Evolutionary conservation across 2,888 invertebrate species (phyloP), one percentile per base, ranked within the genome.

Genomic region (Dryadula phaetusa): DNA sequence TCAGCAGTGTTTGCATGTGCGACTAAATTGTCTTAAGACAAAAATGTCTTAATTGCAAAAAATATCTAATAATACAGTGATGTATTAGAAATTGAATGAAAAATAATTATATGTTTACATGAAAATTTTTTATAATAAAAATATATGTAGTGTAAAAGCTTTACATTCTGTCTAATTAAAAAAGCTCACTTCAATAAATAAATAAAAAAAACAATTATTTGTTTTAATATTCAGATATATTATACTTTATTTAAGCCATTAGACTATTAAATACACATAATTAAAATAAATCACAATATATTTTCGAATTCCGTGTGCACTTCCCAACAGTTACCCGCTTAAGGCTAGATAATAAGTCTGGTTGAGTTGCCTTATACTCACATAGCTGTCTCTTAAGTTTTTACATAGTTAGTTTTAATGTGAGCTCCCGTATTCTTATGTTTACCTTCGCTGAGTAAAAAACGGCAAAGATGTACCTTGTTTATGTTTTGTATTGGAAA

Each of bases 321-420:
- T 18, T 3, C 7, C 20, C 56, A 28, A 58, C 3, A 53, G 74
- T 64, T 66, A 52, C 53, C 72, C 76, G 66, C 67, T 72, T 75
- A 76, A 66, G 76, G 76, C 62, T 67, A 61, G 72, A 74, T 76
- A 76, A 76, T 76, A 76, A 76, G 75, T 76, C 72, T 71, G 68
- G 66, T 70, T 61, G 58, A 72, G 74, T 74, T 71, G 67, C 75
- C 75, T 71, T 75, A 75, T 74, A 75, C 70, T 64, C 70, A 70
- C 72, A 62, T 65, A 67, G 72, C 72, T 70, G 72, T 72, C 72
- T 64, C 56, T 47, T 64, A 52, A 61, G 62, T 73, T 74, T 75
- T 75, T 75, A 70, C 71, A 67, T 72, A 73, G 70, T 66, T 72
- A 72, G 64, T 71, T 71, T 71, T 71, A 71, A 69, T 71, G 69